Base-by-base conservation (phyloP, 2,888 invertebrate species). In the Dicyrtoma fusca region DNA sequence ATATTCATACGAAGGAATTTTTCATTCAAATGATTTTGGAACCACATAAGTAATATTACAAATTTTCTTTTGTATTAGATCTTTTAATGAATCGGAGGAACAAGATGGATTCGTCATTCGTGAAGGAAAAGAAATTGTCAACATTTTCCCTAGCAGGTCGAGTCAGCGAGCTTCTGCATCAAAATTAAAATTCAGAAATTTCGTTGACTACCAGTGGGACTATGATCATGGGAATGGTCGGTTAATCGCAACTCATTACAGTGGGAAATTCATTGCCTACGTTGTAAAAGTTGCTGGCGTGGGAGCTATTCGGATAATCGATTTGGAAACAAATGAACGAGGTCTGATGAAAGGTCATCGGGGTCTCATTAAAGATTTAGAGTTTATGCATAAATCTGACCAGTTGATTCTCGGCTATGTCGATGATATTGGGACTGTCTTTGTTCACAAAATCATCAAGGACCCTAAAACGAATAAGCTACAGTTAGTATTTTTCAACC, bases 291-390 rank as follows among this genome's bases (percentile, higher is more conserved):
- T 95, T 94, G 77, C 76, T 53, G 75, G 76, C 14, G 70, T 82
- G 64, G 86, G 86, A 23, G 91, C 92, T 86, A 92, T 97, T 8
- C 87, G 96, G 53, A 90, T 97, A 13, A 89, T 92, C 10, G 92
- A 93, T 84, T 88, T 88, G 79, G 90, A 90, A 75, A 87, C 89
- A 1, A 89, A 91, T 80, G 87, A 90, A 77, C 87, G 96, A 69
- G 88, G 90, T 1, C 86, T 97, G 23, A 89, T 97, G 68, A 94
- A 94, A 83, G 94, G 94, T 53, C 91, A 94, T 87, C 88, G 88
- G 65, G 95, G 94, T 49, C 88, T 91, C 83, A 91, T 97, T n/a
- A 89, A 92, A 83, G 97, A 97, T 84, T 84, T 97, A 63, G 89
- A 95, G 1, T 97, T 97, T 85, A 94, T 96, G 3, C 91, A 92